A percentile compares a stretch with the other conserved stretches of the same genome.
Evolutionary conservation across 64 coral and sea anemone species (phyloP).

Genomic region (Montipora cactus): DNA sequence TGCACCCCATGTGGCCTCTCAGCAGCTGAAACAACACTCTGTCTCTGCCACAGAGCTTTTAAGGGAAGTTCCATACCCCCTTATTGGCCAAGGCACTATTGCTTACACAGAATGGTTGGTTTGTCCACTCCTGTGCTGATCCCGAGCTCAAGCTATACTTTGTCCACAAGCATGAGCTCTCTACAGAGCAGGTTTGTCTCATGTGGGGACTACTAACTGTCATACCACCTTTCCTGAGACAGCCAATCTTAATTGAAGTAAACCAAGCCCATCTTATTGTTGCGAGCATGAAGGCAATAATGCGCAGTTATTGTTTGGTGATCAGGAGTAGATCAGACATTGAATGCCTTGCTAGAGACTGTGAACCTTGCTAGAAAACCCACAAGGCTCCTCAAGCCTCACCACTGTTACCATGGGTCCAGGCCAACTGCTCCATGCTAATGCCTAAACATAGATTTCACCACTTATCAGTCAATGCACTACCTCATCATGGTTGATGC

Average conservation of each 20-base stretch:
- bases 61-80: constrained; percentile 2
- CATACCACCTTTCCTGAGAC: background rate
- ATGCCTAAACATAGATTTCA: no score
- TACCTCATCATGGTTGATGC: no score
- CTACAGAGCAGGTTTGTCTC: constrained; percentile 34
- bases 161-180: constrained; percentile 11
- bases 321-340: background rate
- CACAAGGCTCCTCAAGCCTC: background rate
- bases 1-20: background rate
- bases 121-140: background rate
- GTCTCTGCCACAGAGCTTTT: constrained; percentile 36
- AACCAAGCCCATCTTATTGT: background rate
- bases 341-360: background rate
- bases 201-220: constrained; percentile 20
- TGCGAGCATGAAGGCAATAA: constrained; percentile 7
- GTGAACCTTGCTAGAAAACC: background rate
- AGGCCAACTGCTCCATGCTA: background rate
- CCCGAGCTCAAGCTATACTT: constrained; percentile 44
- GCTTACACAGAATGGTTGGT: background rate
- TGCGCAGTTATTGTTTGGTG: constrained; percentile 34
- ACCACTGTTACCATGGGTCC: no score
- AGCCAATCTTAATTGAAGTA: background rate
- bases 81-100: no score
- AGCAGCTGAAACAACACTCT: background rate
- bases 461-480: no score